Evolutionary conservation across 2,797 vertebrate species (phyloP).

Genomic region (Falco rusticolus): DNA sequence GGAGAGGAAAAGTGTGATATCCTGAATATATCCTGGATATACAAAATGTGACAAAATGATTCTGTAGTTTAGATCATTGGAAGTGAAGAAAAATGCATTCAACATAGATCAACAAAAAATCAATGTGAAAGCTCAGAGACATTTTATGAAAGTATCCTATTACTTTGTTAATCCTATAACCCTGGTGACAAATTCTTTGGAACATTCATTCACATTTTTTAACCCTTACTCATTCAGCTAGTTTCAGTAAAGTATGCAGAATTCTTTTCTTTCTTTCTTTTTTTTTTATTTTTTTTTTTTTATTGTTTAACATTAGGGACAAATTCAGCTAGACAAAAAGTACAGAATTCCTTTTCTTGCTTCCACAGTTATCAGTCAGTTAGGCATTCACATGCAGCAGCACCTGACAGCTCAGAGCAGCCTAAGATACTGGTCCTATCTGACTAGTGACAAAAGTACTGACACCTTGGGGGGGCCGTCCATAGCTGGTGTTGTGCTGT

Average conservation of each 20-base stretch:
- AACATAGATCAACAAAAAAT: neutral
- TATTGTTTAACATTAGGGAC: neutral
- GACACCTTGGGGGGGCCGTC: neutral
- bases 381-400: neutral
- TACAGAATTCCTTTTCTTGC: fast-evolving
- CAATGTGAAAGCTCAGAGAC: neutral
- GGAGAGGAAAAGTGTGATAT: neutral
- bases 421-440: neutral
- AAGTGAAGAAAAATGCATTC: neutral
- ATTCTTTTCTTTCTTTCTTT: too few species aligned
- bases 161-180: neutral
- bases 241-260: neutral
- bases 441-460: neutral
- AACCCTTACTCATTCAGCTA: neutral
- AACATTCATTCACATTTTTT: neutral
- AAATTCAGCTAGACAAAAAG: neutral
- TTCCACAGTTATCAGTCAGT: neutral
- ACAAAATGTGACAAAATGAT: neutral
- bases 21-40: neutral
- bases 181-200: neutral
- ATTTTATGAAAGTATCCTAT: neutral
- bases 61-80: neutral
- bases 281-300: neutral
- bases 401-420: neutral
- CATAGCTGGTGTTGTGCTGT: neutral